Evolutionary conservation across 2,797 vertebrate species (phyloP), one percentile per base, ranked within the genome.

Genomic region (Nannoperca australis): DNA sequence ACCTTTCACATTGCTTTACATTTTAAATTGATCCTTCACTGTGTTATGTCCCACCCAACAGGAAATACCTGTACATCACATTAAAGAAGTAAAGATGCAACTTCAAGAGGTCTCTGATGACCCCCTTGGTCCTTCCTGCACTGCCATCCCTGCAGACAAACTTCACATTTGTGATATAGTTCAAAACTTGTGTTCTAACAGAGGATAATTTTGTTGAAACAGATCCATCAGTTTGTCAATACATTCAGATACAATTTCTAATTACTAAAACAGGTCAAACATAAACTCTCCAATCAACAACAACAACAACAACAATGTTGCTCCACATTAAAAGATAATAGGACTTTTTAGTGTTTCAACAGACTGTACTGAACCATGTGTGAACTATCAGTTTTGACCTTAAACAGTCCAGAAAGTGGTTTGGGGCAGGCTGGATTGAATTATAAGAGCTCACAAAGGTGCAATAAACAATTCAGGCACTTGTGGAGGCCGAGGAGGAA

Each of bases 401-500:
- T 38, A 36, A 66, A 51, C 51, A 4, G 47, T 32, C 1, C 47
- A 20, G 10, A 50, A 30, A 73, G 22, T 38, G 5, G 72, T 24
- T 67, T 13, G 56, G 62, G 65, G 34, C 38, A 17, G 36, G 27
- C 66, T 64, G 51, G 70, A 5, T 70, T 83, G 78, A 78, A 85
- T 76, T 85, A 78, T 42, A 82, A 79, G 72, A 77, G 60, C 68
- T 27, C 76, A 72, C 73, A 45, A 75, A 92, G 83, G 84, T 85
- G 81, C 83, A 54, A 74, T 69, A 76, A 89, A 92, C 91, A 91
- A 87, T 80, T 74, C 73, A 83, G 83, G 82, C 85, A 71, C 84
- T 82, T 76, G 82, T 77, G 82, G 78, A 76, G 85, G 85, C 80
- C 68, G 34, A 56, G 78, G 84, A 91, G 91, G 89, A 92, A 93